Percentiles rank a stretch among this genome's conserved stretches.
Conservation (phyloP, 2,888 invertebrate species). For the Trichopria drosophilae region DNA sequence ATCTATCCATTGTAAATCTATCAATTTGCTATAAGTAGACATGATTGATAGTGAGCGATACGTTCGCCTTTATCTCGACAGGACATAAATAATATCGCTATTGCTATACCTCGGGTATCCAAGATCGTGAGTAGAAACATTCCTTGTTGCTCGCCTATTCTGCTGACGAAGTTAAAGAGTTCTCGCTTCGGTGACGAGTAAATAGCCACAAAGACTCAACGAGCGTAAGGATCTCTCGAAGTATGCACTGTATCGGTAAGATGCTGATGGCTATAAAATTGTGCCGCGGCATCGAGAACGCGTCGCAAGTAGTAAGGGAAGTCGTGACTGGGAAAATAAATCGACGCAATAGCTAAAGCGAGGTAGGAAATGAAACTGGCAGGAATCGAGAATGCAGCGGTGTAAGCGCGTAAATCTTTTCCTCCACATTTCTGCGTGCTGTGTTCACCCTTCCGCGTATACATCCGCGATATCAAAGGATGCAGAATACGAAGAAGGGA, state of each 20-base stretch:
- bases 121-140: too few species aligned
- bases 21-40: too few species aligned
- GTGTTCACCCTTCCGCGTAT: background rate
- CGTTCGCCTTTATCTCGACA: too few species aligned
- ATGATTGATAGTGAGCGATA: too few species aligned
- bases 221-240: too few species aligned
- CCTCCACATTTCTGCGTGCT: background rate
- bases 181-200: too few species aligned
- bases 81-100: too few species aligned
- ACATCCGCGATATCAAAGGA: constrained; percentile 1
- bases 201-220: too few species aligned
- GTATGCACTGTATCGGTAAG: constrained; percentile 14
- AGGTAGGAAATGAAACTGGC: background rate
- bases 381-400: constrained; percentile 2
- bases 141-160: too few species aligned
- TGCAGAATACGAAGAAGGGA: constrained; percentile 2
- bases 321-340: constrained; percentile 27
- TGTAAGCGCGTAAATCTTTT: constrained; percentile 21
- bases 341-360: background rate
- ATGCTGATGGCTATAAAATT: constrained; percentile 28
- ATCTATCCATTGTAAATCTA: too few species aligned
- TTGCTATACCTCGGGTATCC: too few species aligned
- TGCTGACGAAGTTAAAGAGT: too few species aligned
- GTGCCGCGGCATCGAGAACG: constrained; percentile 5
- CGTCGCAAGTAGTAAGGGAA: background rate